Evolutionary conservation across 2,797 vertebrate genomes (phyloP), one percentile per base, ranked within the genome.

Genomic region (Acestrorhynchus altus): DNA sequence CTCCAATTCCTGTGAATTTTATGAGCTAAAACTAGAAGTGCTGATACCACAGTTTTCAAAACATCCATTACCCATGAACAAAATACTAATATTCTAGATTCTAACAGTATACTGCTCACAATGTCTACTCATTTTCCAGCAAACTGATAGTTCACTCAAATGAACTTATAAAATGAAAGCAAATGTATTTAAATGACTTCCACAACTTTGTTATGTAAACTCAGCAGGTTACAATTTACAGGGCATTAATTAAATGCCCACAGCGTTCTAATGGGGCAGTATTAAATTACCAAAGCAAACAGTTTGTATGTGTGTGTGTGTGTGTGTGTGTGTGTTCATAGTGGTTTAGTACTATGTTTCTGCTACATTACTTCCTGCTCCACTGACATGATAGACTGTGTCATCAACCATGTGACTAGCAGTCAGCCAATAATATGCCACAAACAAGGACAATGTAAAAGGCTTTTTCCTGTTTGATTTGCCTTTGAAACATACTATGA

Each of bases 291-390:
- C n/a, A n/a, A n/a, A 35, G 31, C 2, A 35, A 35, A 2, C n/a
- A n/a, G n/a, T n/a, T n/a, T n/a, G n/a, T n/a, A n/a, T n/a, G n/a
- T n/a, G n/a, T 2, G 31, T 35, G 6, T 35, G 31, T 2, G 6
- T 35, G 31, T 35, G 6, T 35, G 31, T 35, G 31, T 35, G 31
- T 35, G 2, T n/a, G n/a, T 35, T 35, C 2, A 11, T 4, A 49
- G 8, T 18, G 64, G 64, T 67, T 35, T 22, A 35, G 8, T n/a
- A 4, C 40, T 8, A 67, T 18, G 66, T n/a, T 51, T 52, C 65
- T 28, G 15, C n/a, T 8, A 31, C 13, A 35, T 52, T 20, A 69
- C 66, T 69, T 52, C 66, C 66, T 69, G 28, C 47, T 69, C 26
- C 47, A n/a, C 24, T 35, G 46, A 10, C 13, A 7, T 31, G 46